A percentile compares a stretch with the other conserved stretches of the same genome.
These are phyloP conservation scores for Gnathonemus longibarbis DNA, from an alignment of 2,113 vertebrate species.

Conservation along the genomic window DNA sequence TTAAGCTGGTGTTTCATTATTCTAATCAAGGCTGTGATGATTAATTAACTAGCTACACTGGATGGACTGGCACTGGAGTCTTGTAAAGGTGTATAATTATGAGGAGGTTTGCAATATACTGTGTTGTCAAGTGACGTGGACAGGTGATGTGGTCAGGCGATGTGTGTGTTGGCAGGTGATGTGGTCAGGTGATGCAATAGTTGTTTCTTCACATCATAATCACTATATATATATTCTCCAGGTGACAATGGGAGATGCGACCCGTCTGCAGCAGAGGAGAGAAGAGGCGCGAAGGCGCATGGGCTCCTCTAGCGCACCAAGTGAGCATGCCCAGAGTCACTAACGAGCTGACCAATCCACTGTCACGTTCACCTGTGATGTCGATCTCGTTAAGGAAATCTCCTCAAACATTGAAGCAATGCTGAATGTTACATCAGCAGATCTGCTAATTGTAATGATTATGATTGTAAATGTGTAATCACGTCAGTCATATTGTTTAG, in stretches of 20 bases:
- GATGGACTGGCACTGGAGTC: neutral
- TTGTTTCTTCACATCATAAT: neutral
- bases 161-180: too few species aligned
- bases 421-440: neutral
- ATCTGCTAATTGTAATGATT: neutral
- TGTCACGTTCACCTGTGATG: neutral
- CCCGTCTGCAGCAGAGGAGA: slow-evolving; percentile 58
- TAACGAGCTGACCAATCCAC: neutral
- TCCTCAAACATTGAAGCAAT: neutral
- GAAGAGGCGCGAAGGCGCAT: slow-evolving; percentile 60
- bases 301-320: slow-evolving; percentile 48
- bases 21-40: neutral
- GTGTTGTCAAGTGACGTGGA: neutral
- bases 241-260: slow-evolving; percentile 63
- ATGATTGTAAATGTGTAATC: neutral
- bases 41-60: neutral
- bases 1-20: neutral
- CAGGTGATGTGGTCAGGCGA: neutral
- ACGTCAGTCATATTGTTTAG: neutral
- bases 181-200: neutral
- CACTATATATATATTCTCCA: neutral
- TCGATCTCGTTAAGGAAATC: neutral
- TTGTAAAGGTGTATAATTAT: neutral
- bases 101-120: neutral
- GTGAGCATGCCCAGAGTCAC: slow-evolving; percentile 21